Conservation (phyloP, 2,888 invertebrate species). For the Bugula neritina region DNA sequence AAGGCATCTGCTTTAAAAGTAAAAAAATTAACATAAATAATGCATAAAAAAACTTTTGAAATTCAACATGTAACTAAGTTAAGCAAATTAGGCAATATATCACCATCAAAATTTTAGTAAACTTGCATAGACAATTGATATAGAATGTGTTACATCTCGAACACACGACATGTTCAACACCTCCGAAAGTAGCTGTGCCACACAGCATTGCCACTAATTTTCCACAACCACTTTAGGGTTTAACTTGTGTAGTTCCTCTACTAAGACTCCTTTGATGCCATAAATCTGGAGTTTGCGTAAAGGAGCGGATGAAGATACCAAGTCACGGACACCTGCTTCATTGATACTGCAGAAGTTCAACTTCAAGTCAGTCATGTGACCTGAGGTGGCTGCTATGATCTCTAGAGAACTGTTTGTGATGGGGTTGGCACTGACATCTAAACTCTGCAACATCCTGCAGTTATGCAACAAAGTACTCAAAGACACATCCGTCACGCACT, state of each 20-base stretch:
- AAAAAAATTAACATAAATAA: too few species aligned
- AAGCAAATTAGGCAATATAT: too few species aligned
- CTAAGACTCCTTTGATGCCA: neutral
- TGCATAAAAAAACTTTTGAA: too few species aligned
- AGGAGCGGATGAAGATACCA: neutral
- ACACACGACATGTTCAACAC: too few species aligned
- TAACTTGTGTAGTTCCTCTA: neutral
- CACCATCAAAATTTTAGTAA: too few species aligned
- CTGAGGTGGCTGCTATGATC: neutral
- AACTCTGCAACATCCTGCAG: neutral
- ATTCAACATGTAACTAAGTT: too few species aligned
- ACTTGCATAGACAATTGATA: too few species aligned
- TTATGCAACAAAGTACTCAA: neutral
- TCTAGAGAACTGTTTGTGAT: neutral
- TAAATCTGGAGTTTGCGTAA: neutral
- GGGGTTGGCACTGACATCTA: slow-evolving; percentile 2
- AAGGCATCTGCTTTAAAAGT: too few species aligned
- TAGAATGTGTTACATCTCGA: too few species aligned
- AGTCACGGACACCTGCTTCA: neutral
- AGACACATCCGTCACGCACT: neutral
- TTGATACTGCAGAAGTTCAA: slow-evolving; percentile 10
- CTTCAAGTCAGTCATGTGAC: neutral
- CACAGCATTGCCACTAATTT: too few species aligned
- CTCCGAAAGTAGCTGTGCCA: too few species aligned
- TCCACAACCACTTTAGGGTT: slow-evolving; percentile 1